Percentiles rank a stretch among this genome's conserved stretches.
phyloP scores from a whole-genome alignment of 2,113 vertebrate species.

The Ariopsis seemanni region DNA sequence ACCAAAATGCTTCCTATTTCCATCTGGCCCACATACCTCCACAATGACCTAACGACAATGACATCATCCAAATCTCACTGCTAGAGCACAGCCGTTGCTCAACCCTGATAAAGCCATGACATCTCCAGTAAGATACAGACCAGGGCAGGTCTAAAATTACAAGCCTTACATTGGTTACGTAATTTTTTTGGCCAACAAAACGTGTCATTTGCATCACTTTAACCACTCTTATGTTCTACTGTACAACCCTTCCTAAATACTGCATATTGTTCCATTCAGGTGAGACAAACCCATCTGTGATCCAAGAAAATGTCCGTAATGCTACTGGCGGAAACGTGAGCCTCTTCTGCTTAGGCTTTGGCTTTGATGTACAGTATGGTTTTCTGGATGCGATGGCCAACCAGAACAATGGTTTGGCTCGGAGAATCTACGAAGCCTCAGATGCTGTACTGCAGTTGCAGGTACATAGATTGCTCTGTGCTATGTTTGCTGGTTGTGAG shows the following conservation, averaged over 20 bases:
- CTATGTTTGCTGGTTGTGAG: neutral
- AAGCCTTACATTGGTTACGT: neutral
- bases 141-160: neutral
- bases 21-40: neutral
- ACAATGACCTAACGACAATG: neutral
- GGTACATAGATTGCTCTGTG: slow-evolving; percentile 63
- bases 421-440: slow-evolving; percentile 84
- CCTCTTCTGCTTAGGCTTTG: slow-evolving; percentile 90
- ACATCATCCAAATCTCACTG: neutral
- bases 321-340: slow-evolving; percentile 71
- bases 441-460: slow-evolving; percentile 88
- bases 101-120: neutral
- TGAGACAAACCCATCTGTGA: slow-evolving; percentile 53
- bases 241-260: neutral
- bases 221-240: neutral
- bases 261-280: slow-evolving; percentile 64
- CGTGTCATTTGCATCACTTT: neutral
- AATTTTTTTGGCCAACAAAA: neutral
- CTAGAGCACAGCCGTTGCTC: neutral
- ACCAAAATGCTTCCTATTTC: neutral
- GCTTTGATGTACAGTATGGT: slow-evolving; percentile 81
- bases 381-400: slow-evolving; percentile 88
- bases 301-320: slow-evolving; percentile 76
- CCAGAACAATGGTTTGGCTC: slow-evolving; percentile 84
- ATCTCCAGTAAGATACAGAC: neutral